Evolutionary conservation across 1,140 invertebrate species (phyloP).

Genomic region (Hylaeus anthracinus): DNA sequence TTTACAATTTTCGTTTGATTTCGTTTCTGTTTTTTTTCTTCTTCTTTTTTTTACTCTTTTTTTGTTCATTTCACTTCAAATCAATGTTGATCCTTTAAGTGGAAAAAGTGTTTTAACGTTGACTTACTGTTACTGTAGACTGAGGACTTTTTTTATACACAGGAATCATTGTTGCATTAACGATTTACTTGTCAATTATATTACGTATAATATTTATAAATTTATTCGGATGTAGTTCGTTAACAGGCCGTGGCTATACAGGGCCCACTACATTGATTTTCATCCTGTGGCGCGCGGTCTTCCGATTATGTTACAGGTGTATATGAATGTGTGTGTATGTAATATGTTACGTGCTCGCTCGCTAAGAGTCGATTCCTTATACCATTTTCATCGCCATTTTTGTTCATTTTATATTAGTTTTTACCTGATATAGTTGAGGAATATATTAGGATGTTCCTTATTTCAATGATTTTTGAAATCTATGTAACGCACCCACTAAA

Average conservation of each 20-base stretch:
- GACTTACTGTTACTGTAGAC: conserved; percentile 16
- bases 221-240: conserved; percentile 61
- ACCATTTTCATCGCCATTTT: conserved; percentile 13
- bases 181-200: conserved; percentile 40
- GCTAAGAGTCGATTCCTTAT: conserved; percentile 30
- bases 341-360: neutral
- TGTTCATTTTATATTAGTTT: neutral
- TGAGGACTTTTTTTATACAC: conserved; percentile 44
- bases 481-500: too few relatives aligned
- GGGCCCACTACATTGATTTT: conserved; percentile 77
- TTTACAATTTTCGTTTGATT: neutral
- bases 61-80: neutral
- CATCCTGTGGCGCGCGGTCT: conserved; percentile 79
- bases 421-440: too few relatives aligned
- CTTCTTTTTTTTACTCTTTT: neutral
- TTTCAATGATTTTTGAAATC: too few relatives aligned
- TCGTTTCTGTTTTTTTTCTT: neutral
- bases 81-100: conserved; percentile 17
- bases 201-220: conserved; percentile 48
- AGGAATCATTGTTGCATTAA: conserved; percentile 41
- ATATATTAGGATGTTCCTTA: too few relatives aligned
- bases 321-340: conserved; percentile 9
- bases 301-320: conserved; percentile 57
- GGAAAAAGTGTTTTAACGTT: neutral
- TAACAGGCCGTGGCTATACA: conserved; percentile 81